These are phyloP conservation scores for Isurus oxyrinchus DNA, from an alignment of 2,113 vertebrate genomes.

Conservation along the genomic window DNA sequence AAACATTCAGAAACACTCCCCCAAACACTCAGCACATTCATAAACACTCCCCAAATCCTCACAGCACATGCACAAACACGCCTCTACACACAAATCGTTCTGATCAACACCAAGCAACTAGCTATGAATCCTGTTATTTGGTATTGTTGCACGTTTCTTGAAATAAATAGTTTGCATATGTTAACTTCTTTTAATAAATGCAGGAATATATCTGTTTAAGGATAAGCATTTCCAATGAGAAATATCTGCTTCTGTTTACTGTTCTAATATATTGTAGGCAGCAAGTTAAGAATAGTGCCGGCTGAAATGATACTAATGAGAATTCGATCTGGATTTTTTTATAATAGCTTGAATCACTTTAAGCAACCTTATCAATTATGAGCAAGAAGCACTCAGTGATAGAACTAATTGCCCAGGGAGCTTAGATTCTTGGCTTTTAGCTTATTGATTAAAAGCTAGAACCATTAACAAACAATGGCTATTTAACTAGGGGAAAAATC, in stretches of 20 bases:
- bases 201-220: not conserved
- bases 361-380: constrained; percentile 28
- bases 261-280: not conserved
- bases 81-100: not conserved
- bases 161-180: not conserved
- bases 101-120: not conserved
- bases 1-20: not conserved
- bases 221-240: not conserved
- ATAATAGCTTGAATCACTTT: not conserved
- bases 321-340: not conserved
- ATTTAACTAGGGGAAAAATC: constrained; percentile 11
- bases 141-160: not conserved
- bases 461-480: constrained; percentile 11
- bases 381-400: not conserved
- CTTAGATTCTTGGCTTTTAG: constrained; percentile 7
- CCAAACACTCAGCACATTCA: not conserved
- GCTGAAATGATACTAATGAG: constrained; percentile 6
- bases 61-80: not conserved
- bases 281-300: not conserved
- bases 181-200: not conserved
- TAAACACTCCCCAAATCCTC: not conserved
- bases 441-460: constrained; percentile 15
- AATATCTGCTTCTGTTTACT: not conserved
- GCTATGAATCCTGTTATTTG: not conserved
- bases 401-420: not conserved